phyloP scores from a whole-genome alignment of 2,113 vertebrate genomes.

The Sebastes schlegelii region DNA sequence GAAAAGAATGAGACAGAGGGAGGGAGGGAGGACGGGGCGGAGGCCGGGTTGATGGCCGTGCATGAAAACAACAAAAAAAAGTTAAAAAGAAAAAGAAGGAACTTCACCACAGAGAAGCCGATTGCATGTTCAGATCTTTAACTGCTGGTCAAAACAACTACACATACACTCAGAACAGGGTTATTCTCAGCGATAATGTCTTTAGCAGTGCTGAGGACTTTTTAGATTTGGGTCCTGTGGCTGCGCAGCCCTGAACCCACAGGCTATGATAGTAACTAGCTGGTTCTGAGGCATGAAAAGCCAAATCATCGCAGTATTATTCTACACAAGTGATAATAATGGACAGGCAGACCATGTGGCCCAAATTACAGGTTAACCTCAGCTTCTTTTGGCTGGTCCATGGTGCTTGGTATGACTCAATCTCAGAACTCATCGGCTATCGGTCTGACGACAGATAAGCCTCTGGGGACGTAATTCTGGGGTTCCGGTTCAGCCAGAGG shows the following conservation, averaged over 20 bases:
- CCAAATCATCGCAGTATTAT: conserved; percentile 42
- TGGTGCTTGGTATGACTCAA: background rate
- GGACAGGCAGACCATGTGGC: background rate
- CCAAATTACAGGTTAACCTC: conserved; percentile 44
- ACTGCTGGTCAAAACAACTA: conserved; percentile 74
- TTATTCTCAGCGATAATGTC: conserved; percentile 80
- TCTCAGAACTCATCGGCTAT: too few relatives aligned
- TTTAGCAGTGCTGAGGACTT: conserved; percentile 70
- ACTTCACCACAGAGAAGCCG: conserved; percentile 65
- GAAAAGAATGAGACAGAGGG: conserved; percentile 57
- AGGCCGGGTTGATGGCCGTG: conserved; percentile 54
- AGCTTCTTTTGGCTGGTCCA: conserved; percentile 18
- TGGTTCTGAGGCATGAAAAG: conserved; percentile 31
- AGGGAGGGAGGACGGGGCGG: conserved; percentile 50
- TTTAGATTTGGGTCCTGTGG: conserved; percentile 50
- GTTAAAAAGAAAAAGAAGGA: conserved; percentile 52
- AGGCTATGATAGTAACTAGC: conserved; percentile 45
- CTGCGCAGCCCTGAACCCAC: conserved; percentile 47
- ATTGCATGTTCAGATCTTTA: conserved; percentile 76
- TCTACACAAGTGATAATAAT: conserved; percentile 41
- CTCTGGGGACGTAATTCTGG: too few relatives aligned
- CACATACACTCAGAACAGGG: conserved; percentile 45
- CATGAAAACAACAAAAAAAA: conserved; percentile 69
- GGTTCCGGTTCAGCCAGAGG: too few relatives aligned
- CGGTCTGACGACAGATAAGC: too few relatives aligned